These are phyloP conservation scores for Callimorpha dominula DNA, from an alignment of 2,888 invertebrate genomes.

Conservation along the genomic window DNA sequence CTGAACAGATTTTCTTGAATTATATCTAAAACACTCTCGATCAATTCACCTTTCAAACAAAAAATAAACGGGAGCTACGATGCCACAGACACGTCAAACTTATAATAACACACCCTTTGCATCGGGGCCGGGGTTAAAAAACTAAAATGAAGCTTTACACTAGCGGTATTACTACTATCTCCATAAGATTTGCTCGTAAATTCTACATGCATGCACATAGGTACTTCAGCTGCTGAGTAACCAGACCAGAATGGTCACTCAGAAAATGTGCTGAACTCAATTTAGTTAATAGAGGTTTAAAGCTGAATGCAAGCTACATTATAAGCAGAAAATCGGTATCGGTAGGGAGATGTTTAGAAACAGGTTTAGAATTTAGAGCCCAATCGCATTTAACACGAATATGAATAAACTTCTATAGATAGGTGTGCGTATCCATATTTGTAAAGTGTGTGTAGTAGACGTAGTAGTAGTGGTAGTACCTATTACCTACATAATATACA, in stretches of 20 bases:
- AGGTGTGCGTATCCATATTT: background rate
- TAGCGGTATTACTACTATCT: too few species aligned
- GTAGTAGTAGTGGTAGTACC: background rate
- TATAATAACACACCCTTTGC: too few species aligned
- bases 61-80: too few species aligned
- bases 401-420: background rate
- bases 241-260: background rate
- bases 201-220: background rate
- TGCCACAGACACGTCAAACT: too few species aligned
- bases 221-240: background rate
- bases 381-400: background rate
- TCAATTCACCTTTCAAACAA: too few species aligned
- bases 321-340: background rate
- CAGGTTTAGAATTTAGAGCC: background rate
- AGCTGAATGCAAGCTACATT: background rate
- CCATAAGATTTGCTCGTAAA: too few species aligned
- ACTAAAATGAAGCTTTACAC: too few species aligned
- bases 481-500: background rate
- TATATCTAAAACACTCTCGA: too few species aligned
- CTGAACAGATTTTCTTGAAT: too few species aligned
- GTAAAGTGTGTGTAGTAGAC: background rate
- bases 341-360: background rate
- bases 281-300: background rate
- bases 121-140: too few species aligned
- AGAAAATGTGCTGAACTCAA: too few species aligned